Conservation (phyloP, 2,113 vertebrate species). For the Halcyon senegalensis region DNA sequence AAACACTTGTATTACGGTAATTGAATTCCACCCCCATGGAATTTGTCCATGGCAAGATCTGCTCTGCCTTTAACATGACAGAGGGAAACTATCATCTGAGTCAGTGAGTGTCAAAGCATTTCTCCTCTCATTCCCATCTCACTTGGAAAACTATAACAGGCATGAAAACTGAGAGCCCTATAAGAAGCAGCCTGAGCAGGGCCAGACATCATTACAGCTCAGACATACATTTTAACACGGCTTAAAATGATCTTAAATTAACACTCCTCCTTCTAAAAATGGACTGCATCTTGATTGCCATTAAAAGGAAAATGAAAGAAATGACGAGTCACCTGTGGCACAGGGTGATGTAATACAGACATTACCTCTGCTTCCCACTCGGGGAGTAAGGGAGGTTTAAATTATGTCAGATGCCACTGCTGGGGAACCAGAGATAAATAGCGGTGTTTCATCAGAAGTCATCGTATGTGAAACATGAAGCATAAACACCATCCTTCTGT, state of each 20-base stretch:
- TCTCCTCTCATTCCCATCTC: not conserved
- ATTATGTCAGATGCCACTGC: not conserved
- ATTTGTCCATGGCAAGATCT: not conserved
- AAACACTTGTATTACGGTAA: not conserved
- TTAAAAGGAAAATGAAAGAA: not conserved
- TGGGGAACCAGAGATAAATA: constrained; percentile 15
- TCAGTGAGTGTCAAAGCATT: not conserved
- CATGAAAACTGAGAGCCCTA: not conserved
- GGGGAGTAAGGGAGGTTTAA: not conserved
- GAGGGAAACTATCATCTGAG: not conserved
- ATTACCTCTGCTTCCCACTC: not conserved
- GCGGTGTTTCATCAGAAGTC: not conserved
- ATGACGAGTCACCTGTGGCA: not conserved
- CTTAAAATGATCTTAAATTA: not conserved
- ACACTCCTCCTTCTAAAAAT: not conserved
- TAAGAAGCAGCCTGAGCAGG: not conserved
- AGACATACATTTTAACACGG: not conserved
- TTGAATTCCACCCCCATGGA: not conserved
- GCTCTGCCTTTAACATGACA: not conserved
- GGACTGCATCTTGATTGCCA: not conserved
- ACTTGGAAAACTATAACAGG: not conserved
- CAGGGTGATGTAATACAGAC: not conserved
- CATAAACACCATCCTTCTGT: constrained; percentile 39
- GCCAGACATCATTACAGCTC: not conserved
- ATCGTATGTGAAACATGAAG: not conserved